A percentile compares a stretch with the other conserved stretches of the same genome.
Evolutionary conservation across 2,113 vertebrate species (phyloP).

Genomic region (Ursus arctos): DNA sequence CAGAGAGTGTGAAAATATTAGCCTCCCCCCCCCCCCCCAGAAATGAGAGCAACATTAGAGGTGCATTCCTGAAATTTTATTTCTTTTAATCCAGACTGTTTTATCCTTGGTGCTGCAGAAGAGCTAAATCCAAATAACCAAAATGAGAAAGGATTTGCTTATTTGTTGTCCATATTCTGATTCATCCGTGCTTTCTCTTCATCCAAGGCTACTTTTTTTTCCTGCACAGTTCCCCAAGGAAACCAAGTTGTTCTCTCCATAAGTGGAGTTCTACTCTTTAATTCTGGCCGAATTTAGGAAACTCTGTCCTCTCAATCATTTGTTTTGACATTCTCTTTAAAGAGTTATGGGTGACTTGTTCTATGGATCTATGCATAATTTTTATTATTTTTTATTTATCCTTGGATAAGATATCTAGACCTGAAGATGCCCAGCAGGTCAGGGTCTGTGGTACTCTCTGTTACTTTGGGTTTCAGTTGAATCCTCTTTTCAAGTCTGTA

Average conservation of each 20-base stretch:
- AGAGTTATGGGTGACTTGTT: conserved; percentile 20
- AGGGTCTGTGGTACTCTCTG: neutral
- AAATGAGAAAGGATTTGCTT: neutral
- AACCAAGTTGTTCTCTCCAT: neutral
- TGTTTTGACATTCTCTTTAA: neutral
- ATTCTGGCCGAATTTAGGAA: neutral
- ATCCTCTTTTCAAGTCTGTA: neutral
- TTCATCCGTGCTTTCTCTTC: neutral
- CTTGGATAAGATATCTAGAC: neutral
- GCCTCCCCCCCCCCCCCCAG: neutral
- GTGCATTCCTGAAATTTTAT: neutral
- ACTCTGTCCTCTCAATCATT: neutral
- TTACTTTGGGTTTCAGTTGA: neutral
- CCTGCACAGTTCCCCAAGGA: neutral
- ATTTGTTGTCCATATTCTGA: neutral
- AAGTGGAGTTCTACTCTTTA: neutral
- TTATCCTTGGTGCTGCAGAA: neutral
- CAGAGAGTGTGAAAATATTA: neutral
- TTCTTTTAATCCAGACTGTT: conserved; percentile 1
- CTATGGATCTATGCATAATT: neutral
- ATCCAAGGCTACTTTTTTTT: neutral
- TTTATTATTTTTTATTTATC: conserved; percentile 9
- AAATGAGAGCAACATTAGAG: neutral
- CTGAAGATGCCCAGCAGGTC: neutral
- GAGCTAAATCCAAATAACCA: neutral